phyloP scores from a whole-genome alignment of 2,888 invertebrate species.

The Chirona hameri region DNA sequence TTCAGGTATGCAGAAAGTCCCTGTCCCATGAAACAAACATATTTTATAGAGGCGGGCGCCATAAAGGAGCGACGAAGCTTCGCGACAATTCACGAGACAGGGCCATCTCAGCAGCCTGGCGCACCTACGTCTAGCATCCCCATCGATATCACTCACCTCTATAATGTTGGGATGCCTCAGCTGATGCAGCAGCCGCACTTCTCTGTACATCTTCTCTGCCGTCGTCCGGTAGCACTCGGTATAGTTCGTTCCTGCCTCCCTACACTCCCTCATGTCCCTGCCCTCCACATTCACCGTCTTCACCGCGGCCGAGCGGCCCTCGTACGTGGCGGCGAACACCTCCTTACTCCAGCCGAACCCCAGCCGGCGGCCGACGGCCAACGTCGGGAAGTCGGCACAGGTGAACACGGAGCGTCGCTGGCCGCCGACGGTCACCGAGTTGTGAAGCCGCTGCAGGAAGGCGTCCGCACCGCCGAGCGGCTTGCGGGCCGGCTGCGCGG shows the following conservation, averaged over 20 bases:
- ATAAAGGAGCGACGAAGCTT: too few relatives aligned
- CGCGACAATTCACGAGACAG: too few relatives aligned
- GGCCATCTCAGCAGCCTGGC: too few relatives aligned
- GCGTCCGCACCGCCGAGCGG: background rate
- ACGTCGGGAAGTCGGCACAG: background rate
- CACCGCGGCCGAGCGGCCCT: slow-evolving; percentile 31
- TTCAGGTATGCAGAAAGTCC: too few relatives aligned
- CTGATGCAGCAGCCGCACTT: slow-evolving; percentile 32
- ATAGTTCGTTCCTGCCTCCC: background rate
- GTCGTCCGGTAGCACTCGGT: slow-evolving; percentile 30
- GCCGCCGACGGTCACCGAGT: background rate
- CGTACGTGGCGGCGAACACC: slow-evolving; percentile 30
- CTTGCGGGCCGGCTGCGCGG: background rate
- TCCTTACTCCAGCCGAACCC: slow-evolving; percentile 34
- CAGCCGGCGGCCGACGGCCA: background rate
- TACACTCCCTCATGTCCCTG: slow-evolving; percentile 30
- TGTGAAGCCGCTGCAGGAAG: background rate
- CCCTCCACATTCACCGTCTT: slow-evolving; percentile 33
- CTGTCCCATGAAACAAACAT: too few relatives aligned
- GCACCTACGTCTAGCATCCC: too few relatives aligned
- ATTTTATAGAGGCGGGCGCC: too few relatives aligned
- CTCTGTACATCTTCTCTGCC: slow-evolving; percentile 29
- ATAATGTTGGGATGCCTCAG: slow-evolving; percentile 31
- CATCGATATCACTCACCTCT: background rate
- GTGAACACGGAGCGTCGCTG: background rate